Evolutionary conservation across 2,888 invertebrate species (phyloP).

Genomic region (Volucella bombylans): DNA sequence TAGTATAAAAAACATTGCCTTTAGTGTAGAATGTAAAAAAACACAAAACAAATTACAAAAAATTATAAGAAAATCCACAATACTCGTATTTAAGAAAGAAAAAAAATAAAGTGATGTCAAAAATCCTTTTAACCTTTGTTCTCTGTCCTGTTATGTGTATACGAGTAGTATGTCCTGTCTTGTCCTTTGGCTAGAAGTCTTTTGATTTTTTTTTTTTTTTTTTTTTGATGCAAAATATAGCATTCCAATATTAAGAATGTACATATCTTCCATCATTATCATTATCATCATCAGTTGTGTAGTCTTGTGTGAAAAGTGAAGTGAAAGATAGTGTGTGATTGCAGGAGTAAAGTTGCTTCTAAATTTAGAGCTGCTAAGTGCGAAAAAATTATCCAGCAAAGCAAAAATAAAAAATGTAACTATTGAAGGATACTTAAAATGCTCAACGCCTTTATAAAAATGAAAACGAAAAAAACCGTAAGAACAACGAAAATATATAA

Average conservation of each 20-base stretch:
- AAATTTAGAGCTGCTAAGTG: conserved; percentile 35
- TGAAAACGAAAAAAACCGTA: conserved; percentile 37
- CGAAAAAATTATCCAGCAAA: neutral
- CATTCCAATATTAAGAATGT: conserved; percentile 49
- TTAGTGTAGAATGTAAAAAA: neutral
- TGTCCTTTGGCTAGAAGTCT: conserved; percentile 25
- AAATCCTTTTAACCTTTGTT: conserved; percentile 54
- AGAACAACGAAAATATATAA: conserved; percentile 15
- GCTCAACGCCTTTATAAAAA: conserved; percentile 18
- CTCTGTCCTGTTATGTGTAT: conserved; percentile 35
- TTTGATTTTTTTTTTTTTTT: neutral
- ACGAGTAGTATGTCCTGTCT: conserved; percentile 28
- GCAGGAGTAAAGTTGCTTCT: conserved; percentile 24
- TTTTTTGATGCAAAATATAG: conserved; percentile 46
- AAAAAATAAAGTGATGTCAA: conserved; percentile 38
- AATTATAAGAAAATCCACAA: neutral
- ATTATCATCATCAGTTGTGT: conserved; percentile 37
- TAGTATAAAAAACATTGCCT: conserved; percentile 23
- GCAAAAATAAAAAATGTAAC: conserved; percentile 52
- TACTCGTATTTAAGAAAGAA: conserved; percentile 1
- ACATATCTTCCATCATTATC: conserved; percentile 40
- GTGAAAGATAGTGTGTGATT: conserved; percentile 57
- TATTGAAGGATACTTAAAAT: conserved; percentile 68
- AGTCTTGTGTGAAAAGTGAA: conserved; percentile 40
- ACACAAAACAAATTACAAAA: neutral